Conservation (phyloP, 2,797 vertebrate species). For the Staurois parvus region DNA sequence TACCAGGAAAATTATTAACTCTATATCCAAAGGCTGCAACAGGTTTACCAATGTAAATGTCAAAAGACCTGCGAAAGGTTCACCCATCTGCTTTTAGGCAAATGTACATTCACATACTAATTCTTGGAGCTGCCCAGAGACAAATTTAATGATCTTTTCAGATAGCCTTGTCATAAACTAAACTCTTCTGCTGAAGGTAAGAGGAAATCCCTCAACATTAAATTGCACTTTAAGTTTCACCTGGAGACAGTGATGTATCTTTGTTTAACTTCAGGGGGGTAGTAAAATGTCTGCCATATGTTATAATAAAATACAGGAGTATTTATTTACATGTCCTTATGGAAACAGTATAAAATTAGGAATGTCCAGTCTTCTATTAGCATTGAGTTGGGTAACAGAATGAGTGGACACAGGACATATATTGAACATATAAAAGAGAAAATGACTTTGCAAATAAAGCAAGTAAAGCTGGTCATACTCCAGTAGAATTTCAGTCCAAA, state of each 20-base stretch:
- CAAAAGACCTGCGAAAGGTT: background rate
- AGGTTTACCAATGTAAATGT: no score
- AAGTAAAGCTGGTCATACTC: no score
- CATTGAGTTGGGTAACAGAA: background rate
- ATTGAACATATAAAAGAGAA: background rate
- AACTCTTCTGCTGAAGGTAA: background rate
- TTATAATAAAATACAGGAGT: conserved; percentile 26
- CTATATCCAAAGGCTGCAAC: background rate
- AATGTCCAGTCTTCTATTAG: conserved; percentile 10
- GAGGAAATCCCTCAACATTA: conserved; percentile 28
- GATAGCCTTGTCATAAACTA: conserved; percentile 8
- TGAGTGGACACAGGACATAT: background rate
- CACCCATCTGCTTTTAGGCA: background rate
- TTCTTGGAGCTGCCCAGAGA: background rate
- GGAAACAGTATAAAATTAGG: conserved; percentile 12
- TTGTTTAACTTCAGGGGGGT: background rate
- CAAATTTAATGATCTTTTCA: conserved; percentile 32
- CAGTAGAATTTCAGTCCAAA: no score
- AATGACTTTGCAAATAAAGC: background rate
- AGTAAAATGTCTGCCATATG: conserved; percentile 18
- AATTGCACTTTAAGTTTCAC: conserved; percentile 12
- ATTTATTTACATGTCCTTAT: conserved; percentile 37
- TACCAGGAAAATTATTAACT: no score
- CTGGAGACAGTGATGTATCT: conserved; percentile 12
- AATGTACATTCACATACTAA: background rate